Evolutionary conservation across 2,888 invertebrate genomes (phyloP).

Genomic region (Busseola fusca): DNA sequence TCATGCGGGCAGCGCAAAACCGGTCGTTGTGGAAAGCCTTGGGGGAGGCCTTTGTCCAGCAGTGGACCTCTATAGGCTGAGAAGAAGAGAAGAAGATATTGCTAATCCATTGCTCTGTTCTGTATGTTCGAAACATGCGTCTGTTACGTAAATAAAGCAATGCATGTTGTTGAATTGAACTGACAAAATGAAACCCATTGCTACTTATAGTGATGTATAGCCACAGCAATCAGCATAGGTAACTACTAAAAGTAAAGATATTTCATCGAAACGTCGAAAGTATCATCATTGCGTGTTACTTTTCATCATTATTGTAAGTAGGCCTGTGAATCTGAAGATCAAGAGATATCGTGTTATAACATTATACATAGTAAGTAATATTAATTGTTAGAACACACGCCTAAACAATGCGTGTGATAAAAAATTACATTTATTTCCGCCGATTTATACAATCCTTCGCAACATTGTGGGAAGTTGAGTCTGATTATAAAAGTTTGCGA

Average conservation of each 20-base stretch:
- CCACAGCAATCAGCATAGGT: too few species aligned
- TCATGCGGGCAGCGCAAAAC: too few species aligned
- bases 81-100: too few species aligned
- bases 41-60: too few species aligned
- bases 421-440: slow-evolving; percentile 63
- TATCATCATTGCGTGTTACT: slow-evolving; percentile 12
- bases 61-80: too few species aligned
- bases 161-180: too few species aligned
- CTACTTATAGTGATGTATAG: not conserved
- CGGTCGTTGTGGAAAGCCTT: too few species aligned
- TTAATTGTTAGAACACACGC: slow-evolving; percentile 59
- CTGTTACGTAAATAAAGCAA: too few species aligned
- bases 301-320: slow-evolving; percentile 27
- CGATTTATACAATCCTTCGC: slow-evolving; percentile 71
- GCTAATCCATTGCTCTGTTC: too few species aligned
- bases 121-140: too few species aligned
- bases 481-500: slow-evolving; percentile 76
- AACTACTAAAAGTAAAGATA: not conserved
- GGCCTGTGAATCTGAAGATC: slow-evolving; percentile 41
- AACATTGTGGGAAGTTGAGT: slow-evolving; percentile 73
- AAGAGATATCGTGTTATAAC: slow-evolving; percentile 54
- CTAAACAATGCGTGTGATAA: slow-evolving; percentile 57
- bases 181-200: too few species aligned
- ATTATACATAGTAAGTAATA: slow-evolving; percentile 52
- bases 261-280: slow-evolving; percentile 36